Evolutionary conservation across 1,140 invertebrate species (phyloP).

Genomic region (Drosophila fuyamai): DNA sequence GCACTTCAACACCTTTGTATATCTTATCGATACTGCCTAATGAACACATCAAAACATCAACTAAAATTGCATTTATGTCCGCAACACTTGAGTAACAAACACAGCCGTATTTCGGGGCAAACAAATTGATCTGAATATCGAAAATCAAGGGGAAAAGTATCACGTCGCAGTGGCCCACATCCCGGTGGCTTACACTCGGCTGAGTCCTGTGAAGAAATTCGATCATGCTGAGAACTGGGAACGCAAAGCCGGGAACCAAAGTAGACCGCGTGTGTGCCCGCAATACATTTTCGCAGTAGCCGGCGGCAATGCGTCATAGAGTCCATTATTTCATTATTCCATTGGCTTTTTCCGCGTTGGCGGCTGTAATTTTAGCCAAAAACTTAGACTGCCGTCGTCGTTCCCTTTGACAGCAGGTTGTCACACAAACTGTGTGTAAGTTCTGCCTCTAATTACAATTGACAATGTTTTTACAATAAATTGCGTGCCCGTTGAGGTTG

Average conservation of each 20-base stretch:
- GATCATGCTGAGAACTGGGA: conserved; percentile 74
- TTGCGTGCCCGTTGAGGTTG: conserved; percentile 57
- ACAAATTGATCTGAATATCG: conserved; percentile 40
- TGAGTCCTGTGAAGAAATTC: conserved; percentile 57
- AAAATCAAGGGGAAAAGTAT: conserved; percentile 55
- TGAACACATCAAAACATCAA: conserved; percentile 77
- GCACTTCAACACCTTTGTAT: conserved; percentile 32
- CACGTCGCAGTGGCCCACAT: conserved; percentile 53
- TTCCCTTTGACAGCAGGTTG: conserved; percentile 66
- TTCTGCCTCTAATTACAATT: conserved; percentile 71
- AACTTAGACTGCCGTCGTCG: conserved; percentile 32
- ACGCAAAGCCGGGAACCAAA: conserved; percentile 4
- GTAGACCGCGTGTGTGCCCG: conserved; percentile 18
- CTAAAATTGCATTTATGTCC: conserved; percentile 74
- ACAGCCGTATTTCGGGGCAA: conserved; percentile 24
- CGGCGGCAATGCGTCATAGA: conserved; percentile 70
- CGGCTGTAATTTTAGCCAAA: conserved; percentile 75
- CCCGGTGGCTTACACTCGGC: conserved; percentile 61
- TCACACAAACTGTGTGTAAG: conserved; percentile 57
- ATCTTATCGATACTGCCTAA: conserved; percentile 65
- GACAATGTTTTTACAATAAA: conserved; percentile 83
- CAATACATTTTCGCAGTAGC: conserved; percentile 57
- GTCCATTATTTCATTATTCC: conserved; percentile 3
- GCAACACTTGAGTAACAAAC: conserved; percentile 23
- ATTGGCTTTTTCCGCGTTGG: conserved; percentile 29